A percentile compares a stretch with the other conserved stretches of the same genome.
phyloP scores from a whole-genome alignment of 1,140 invertebrate species.

The Uloborus diversus region DNA sequence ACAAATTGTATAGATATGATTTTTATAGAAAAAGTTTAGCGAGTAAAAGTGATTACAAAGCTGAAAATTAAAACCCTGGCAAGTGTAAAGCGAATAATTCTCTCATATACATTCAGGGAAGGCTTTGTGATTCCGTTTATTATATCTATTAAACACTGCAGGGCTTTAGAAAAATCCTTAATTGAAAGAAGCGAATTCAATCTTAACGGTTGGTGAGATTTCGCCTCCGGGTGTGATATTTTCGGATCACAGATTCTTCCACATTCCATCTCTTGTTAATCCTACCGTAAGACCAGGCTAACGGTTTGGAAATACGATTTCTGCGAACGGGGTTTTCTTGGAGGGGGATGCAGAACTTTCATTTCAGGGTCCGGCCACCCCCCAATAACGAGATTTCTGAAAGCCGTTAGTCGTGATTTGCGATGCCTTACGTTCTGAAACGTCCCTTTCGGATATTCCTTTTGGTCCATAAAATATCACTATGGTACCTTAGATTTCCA shows the following conservation, averaged over 20 bases:
- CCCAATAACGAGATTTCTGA: constrained; percentile 36
- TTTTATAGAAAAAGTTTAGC: no score
- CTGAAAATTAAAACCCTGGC: no score
- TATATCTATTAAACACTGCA: no score
- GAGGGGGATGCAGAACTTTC: not conserved
- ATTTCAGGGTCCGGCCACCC: not conserved
- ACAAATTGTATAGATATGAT: no score
- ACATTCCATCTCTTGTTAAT: constrained; percentile 48
- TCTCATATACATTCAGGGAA: no score
- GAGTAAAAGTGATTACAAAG: no score
- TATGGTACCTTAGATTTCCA: constrained; percentile 27
- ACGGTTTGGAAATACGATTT: constrained; percentile 51
- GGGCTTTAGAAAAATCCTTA: constrained; percentile 26
- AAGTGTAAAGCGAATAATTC: no score
- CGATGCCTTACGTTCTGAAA: constrained; percentile 30
- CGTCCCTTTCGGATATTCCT: constrained; percentile 20
- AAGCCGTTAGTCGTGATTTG: constrained; percentile 49
- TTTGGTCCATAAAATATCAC: constrained; percentile 52
- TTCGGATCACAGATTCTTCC: constrained; percentile 42
- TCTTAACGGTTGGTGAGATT: constrained; percentile 23
- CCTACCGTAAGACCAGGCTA: constrained; percentile 48
- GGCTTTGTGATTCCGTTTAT: no score
- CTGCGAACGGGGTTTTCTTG: constrained; percentile 8
- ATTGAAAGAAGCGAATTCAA: constrained; percentile 39
- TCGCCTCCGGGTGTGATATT: constrained; percentile 42